Conservation (phyloP, 2,888 invertebrate species). For the Dioctria linearis region DNA sequence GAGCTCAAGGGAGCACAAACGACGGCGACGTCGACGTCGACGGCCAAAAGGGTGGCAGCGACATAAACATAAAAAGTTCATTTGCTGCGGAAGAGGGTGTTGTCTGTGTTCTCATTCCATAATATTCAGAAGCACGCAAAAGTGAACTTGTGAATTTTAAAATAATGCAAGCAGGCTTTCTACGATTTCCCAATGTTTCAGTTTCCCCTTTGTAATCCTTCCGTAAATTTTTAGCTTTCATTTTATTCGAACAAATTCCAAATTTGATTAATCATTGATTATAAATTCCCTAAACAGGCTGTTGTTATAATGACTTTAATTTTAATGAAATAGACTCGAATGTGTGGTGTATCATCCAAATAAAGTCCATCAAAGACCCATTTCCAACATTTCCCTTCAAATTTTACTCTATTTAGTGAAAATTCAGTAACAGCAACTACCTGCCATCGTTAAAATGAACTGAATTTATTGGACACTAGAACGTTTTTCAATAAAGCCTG, state of each 20-base stretch:
- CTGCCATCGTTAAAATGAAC: too few relatives aligned
- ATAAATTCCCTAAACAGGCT: too few relatives aligned
- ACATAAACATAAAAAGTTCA: conserved; percentile 50
- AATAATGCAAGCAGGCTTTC: conserved; percentile 47
- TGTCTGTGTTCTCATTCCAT: conserved; percentile 53
- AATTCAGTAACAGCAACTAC: too few relatives aligned
- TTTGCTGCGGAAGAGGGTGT: conserved; percentile 53
- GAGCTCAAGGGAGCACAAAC: conserved; percentile 42
- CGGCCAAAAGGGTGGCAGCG: conserved; percentile 43
- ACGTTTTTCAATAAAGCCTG: too few relatives aligned
- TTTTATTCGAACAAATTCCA: not conserved
- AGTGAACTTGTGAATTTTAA: conserved; percentile 49
- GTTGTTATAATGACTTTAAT: too few relatives aligned
- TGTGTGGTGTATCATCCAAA: too few relatives aligned
- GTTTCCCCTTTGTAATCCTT: conserved; percentile 16
- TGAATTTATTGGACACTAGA: too few relatives aligned
- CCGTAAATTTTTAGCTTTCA: conserved; percentile 13
- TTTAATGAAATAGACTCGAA: too few relatives aligned
- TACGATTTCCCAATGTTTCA: conserved; percentile 42
- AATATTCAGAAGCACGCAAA: conserved; percentile 30
- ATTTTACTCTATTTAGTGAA: too few relatives aligned
- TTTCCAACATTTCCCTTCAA: too few relatives aligned
- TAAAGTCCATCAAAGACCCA: too few relatives aligned
- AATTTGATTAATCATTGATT: too few relatives aligned
- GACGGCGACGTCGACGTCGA: conserved; percentile 17